A percentile compares a stretch with the other conserved stretches of the same genome.
These are phyloP conservation scores for Drosophila maculinotata DNA, from an alignment of 2,888 invertebrate species.

Conservation along the genomic window DNA sequence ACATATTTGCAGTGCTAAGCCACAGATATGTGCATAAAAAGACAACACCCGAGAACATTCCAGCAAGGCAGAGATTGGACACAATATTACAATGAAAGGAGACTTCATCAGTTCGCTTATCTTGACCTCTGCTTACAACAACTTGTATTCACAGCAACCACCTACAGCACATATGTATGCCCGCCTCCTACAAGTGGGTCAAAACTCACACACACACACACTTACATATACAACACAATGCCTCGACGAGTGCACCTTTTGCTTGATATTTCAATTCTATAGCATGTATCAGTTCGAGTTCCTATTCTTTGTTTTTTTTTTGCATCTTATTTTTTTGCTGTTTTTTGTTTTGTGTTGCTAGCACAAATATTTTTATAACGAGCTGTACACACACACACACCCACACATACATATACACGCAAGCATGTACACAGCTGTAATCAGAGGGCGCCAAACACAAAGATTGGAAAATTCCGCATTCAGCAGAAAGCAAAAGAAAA, in stretches of 20 bases:
- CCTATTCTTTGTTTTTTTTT: conserved; percentile 5
- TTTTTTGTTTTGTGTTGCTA: conserved; percentile 23
- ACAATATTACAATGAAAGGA: conserved; percentile 8
- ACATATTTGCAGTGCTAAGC: neutral
- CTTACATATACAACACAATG: neutral
- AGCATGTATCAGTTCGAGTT: conserved; percentile 24
- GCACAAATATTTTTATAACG: conserved; percentile 54
- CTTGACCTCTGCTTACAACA: conserved; percentile 31
- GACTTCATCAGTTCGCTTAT: conserved; percentile 34
- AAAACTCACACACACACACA: conserved; percentile 5
- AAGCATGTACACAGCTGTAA: conserved; percentile 26
- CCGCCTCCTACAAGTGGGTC: conserved; percentile 33
- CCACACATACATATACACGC: neutral
- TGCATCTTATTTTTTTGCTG: conserved; percentile 22
- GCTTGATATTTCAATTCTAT: conserved; percentile 27
- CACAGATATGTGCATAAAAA: neutral
- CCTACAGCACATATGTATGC: neutral
- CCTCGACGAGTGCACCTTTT: conserved; percentile 25
- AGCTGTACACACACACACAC: conserved; percentile 15
- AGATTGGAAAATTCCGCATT: conserved; percentile 43
- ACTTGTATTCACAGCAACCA: neutral
- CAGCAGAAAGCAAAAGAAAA: conserved; percentile 16
- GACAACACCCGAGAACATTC: neutral
- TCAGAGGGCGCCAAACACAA: conserved; percentile 36
- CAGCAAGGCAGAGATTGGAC: neutral